phyloP scores from a whole-genome alignment of 1,140 invertebrate genomes.

The Drosophila melanica region DNA sequence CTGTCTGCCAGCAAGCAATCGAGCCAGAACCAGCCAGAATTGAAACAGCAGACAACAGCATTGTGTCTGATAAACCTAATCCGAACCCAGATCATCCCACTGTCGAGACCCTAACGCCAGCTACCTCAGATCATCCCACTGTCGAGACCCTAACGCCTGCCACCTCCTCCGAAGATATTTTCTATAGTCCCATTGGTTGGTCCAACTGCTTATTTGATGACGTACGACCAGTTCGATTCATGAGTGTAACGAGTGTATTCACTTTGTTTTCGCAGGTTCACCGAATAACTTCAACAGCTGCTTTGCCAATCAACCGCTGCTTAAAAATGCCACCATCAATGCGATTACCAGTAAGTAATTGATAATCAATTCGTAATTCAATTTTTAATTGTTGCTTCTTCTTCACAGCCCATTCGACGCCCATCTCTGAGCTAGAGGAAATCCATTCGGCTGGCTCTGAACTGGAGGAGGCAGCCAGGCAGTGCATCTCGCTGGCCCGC shows the following conservation, averaged over 20 bases:
- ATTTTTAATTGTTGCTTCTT: background rate
- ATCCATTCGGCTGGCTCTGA: constrained; percentile 17
- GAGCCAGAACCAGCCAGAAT: no score
- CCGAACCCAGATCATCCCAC: constrained; percentile 21
- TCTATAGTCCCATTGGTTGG: constrained; percentile 81
- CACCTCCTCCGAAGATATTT: constrained; percentile 75
- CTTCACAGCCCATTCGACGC: constrained; percentile 57
- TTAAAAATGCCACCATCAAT: constrained; percentile 41
- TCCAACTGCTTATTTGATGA: constrained; percentile 4
- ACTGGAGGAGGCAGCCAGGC: constrained; percentile 26
- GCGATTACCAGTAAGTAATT: constrained; percentile 52
- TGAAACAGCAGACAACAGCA: background rate
- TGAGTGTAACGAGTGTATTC: background rate
- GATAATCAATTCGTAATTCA: background rate
- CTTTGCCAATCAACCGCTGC: constrained; percentile 38
- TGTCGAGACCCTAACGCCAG: constrained; percentile 30
- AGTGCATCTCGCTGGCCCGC: constrained; percentile 8
- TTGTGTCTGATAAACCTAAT: background rate
- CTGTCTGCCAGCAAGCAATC: constrained; percentile 14
- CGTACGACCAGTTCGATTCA: background rate
- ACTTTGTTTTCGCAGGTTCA: constrained; percentile 45
- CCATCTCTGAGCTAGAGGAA: constrained; percentile 41
- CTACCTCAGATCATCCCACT: constrained; percentile 37
- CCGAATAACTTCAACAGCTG: constrained; percentile 60
- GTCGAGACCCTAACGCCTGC: constrained; percentile 32